Evolutionary conservation across 2,113 vertebrate species (phyloP), one percentile per base, ranked within the genome.

Genomic region (Taurulus bubalis): DNA sequence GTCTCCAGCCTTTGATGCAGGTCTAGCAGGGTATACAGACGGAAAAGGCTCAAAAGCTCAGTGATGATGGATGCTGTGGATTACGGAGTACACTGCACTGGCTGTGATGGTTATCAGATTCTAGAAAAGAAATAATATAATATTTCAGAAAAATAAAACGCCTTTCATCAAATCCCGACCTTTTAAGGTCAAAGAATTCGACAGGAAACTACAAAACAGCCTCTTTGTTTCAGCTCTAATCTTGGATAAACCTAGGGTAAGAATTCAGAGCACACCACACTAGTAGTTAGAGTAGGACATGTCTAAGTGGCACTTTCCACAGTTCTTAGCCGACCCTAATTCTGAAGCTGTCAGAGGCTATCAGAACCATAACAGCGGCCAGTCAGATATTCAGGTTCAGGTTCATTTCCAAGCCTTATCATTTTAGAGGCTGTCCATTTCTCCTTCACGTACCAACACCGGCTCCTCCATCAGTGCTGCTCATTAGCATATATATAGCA

Each of bases 401-500:
- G 89, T 92, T 92, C 82, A 91, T 93, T 93, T 88, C 89, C 87
- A 90, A 83, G 89, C 85, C 86, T 90, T 91, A 92, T 93, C 89
- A 84, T 90, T 92, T 89, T 86, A 81, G 87, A 82, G 80, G 82
- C 87, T 83, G 93, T 92, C 92, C 87, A 72, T 88, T 92, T 89
- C 87, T 89, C 88, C 89, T 89, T 88, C 92, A 88, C 87, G 85
- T 82, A 89, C 83, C 85, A 90, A 89, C 84, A 87, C 76, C 26
- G 80, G 74, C 90, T 91, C 85, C 84, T 90, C 92, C 87, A 90
- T 93, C 87, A 90, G 87, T 77, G 78, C 80, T 67, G 71, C 88
- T 90, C 87, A 93, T 94, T 94, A 92, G 88, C 92, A 94, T 95
- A 94, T 94, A 94, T 93, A 93, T 93, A 94, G 91, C 85, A 91